Evolutionary conservation across 2,888 invertebrate species (phyloP).

Genomic region (Apomyelois bistriatella): DNA sequence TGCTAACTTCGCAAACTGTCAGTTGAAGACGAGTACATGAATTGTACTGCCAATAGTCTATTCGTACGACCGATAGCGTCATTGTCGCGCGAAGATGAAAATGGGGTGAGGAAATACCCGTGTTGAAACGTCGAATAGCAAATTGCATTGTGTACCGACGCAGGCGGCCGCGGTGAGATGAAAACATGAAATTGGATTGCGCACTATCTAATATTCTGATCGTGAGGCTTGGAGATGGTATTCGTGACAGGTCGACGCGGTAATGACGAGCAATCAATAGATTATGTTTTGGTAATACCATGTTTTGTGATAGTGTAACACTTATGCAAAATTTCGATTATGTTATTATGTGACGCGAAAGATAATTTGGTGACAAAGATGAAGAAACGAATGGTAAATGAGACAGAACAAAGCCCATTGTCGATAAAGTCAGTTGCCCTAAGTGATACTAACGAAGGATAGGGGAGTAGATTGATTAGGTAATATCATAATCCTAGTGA

Average conservation of each 20-base stretch:
- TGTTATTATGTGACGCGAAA: too few species aligned
- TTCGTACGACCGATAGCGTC: conserved; percentile 45
- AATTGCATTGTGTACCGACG: conserved; percentile 62
- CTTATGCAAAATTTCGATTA: not conserved
- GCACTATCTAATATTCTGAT: conserved; percentile 61
- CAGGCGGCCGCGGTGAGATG: conserved; percentile 32
- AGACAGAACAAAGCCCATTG: too few species aligned
- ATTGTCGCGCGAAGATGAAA: conserved; percentile 45
- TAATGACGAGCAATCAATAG: conserved; percentile 12
- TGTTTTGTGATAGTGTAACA: not conserved
- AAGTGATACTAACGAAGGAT: too few species aligned
- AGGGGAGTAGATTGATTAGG: too few species aligned
- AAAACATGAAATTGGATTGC: conserved; percentile 64
- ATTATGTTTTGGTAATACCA: not conserved
- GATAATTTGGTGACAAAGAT: too few species aligned
- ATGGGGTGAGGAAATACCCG: conserved; percentile 45
- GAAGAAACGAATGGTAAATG: too few species aligned
- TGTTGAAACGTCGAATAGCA: conserved; percentile 59
- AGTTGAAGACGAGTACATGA: conserved; percentile 28
- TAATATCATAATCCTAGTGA: too few species aligned
- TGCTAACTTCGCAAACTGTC: conserved; percentile 8
- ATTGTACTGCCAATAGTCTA: conserved; percentile 37
- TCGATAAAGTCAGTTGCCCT: too few species aligned
- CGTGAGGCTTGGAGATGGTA: conserved; percentile 62
- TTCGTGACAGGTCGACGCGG: conserved; percentile 46